Evolutionary conservation across 2,888 invertebrate species (phyloP), one percentile per base, ranked within the genome.

Genomic region (Encarsia formosa): DNA sequence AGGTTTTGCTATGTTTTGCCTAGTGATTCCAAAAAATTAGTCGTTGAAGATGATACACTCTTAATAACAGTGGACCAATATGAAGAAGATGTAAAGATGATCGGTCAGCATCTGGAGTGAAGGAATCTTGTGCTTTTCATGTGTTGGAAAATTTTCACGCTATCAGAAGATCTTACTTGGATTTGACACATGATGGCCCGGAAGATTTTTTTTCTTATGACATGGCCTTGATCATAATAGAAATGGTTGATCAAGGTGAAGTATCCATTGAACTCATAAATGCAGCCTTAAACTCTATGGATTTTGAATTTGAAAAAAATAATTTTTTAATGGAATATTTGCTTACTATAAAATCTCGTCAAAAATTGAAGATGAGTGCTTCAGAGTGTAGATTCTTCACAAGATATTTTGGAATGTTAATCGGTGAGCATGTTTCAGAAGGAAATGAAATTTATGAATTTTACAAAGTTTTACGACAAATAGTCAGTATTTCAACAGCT

Each of bases 401-500:
- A 16, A 22, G 54, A 39, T 56, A 58, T 40, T 58, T 56, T 29
- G 38, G 49, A n/a, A 16, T 58, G 0, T 48, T 58, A 24, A 26
- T 56, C 29, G 31, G 38, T 13, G 19, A 54, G 16, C 18, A 38
- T 3, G 16, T 50, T 13, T 32, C 46, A 9, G 11, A 45, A 19
- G 18, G 35, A 44, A 20, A 49, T 29, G n/a, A 40, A 31, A 15
- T 24, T 26, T 59, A 54, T 52, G 0, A 23, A 6, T 52, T 59
- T 22, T 54, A 59, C 22, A 41, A 50, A n/a, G 47, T 42, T 23
- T 24, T 56, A 13, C 18, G 41, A 39, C 20, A 49, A 34, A 58
- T 54, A 38, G n/a, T 56, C 19, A 35, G 52, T 26, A 49, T 56
- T 23, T 40, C 54, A 8, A 58, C 56, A 3, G 42, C 56, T n/a